Evolutionary conservation across 2,888 invertebrate species (phyloP), one percentile per base, ranked within the genome.

Genomic region (Torymus aiolomorphi): DNA sequence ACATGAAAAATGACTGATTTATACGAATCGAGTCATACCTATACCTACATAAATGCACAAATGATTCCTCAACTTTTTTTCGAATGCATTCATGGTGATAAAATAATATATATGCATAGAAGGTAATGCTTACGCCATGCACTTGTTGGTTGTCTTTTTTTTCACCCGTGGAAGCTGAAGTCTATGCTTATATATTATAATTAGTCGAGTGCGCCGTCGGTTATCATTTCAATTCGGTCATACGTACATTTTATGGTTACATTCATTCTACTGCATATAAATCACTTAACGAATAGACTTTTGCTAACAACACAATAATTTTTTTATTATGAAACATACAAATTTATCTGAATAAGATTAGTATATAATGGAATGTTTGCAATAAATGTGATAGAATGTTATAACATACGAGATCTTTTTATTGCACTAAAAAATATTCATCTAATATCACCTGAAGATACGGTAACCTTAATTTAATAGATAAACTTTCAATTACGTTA

Each of bases 151-250:
- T 75, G 63, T 56, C 63, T 78, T 63, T 76, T 49, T 18, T 73
- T 56, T 79, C 24, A 24, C 31, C 57, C 52, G 42, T 16, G 59
- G 42, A 51, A 72, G 76, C 78, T 67, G 78, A 76, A 80, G 66
- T 52, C 71, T 80, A 80, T 79, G 78, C 24, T 83, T 83, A 82
- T 82, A 80, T 82, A 82, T 85, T 85, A 85, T 84, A 84, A 83
- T 87, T 87, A 83, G 84, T 85, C 85, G 88, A 88, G 88, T 87
- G 87, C 87, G 88, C 88, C 85, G 84, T 86, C 86, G 85, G 83
- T 42, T 42, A 42, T 80, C 61, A 42, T 69, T 72, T 31, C 14
- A 62, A 80, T 20, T 56, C 52, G 42, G 52, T 62, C n/a, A 67
- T 49, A 57, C 56, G 49, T 61, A 61, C 61, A 70, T 65, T 65